Evolutionary conservation across 2,888 invertebrate genomes (phyloP), one percentile per base, ranked within the genome.

Genomic region (Lumbricus terrestris): DNA sequence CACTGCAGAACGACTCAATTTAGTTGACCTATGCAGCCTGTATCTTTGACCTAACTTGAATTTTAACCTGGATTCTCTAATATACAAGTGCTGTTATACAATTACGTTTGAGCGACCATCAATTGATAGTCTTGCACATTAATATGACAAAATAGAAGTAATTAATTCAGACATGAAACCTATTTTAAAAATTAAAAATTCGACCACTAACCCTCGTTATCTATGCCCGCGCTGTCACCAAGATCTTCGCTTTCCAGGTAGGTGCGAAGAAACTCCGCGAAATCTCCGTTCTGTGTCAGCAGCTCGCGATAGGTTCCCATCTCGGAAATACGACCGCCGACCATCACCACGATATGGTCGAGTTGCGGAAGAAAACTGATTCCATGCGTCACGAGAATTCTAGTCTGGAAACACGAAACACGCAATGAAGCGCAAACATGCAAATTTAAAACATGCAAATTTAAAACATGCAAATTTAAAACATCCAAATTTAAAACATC

Each of bases 141-240:
- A n/a, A n/a, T n/a, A 69, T 69, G 69, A 69, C 16, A 69, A 69
- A 1, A 69, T n/a, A 69, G 69, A 69, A n/a, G n/a, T 69, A 29
- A 54, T 29, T 54, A 54, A 29, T 29, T 29, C 29, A n/a, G 69
- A 69, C n/a, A 69, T 16, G 20, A 69, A n/a, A 69, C 8, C 69
- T n/a, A 69, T 1, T 47, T 20, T 20, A 69, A 69, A 69, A 29
- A n/a, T 29, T n/a, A 69, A 29, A 69, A 6, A 69, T 69, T 69
- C 69, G n/a, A 69, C 29, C n/a, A 69, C 69, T 47, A 13, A 91
- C 90, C 90, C 35, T 91, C 90, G 4, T 90, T 90, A 40, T 82
- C 85, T 11, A 90, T 47, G 18, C 47, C 88, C 33, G 40, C 83
- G 18, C 90, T 35, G 0, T 89, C 34, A 34, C 20, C 69, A 34